These are phyloP conservation scores for Urocyon cinereoargenteus DNA, from an alignment of 2,797 vertebrate genomes.

Conservation along the genomic window DNA sequence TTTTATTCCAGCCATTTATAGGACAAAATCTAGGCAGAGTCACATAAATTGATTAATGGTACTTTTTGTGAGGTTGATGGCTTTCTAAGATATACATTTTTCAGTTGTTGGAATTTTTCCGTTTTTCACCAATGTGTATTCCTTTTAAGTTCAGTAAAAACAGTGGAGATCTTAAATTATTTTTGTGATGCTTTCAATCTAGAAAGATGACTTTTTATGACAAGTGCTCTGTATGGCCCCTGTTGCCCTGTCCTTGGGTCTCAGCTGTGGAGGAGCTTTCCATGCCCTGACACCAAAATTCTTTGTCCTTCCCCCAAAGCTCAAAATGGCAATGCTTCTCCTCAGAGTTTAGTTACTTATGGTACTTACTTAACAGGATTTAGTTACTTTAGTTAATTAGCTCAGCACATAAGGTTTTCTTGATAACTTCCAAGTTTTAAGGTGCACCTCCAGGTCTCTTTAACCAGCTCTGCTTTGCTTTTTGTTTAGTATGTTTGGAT, in stretches of 20 bases:
- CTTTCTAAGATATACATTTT: background rate
- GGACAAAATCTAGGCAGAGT: background rate
- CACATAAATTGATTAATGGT: background rate
- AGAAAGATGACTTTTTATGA: background rate
- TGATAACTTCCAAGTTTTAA: background rate
- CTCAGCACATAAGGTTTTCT: background rate
- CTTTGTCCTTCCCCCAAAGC: background rate
- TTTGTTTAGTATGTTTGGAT: background rate
- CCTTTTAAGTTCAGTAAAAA: background rate
- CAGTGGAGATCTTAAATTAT: background rate
- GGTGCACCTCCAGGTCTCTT: background rate
- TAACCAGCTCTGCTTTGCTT: background rate
- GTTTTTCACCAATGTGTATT: background rate
- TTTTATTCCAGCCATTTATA: background rate
- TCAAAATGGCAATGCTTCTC: background rate
- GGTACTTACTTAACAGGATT: too few species aligned
- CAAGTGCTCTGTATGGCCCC: background rate
- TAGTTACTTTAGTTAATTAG: background rate
- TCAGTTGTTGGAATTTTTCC: background rate
- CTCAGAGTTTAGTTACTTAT: background rate
- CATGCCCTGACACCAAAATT: background rate
- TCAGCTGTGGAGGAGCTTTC: background rate
- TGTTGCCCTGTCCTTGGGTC: background rate
- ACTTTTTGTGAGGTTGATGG: background rate
- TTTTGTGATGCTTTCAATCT: background rate